phyloP scores from a whole-genome alignment of 2,888 invertebrate species.

The Antitype chi region DNA sequence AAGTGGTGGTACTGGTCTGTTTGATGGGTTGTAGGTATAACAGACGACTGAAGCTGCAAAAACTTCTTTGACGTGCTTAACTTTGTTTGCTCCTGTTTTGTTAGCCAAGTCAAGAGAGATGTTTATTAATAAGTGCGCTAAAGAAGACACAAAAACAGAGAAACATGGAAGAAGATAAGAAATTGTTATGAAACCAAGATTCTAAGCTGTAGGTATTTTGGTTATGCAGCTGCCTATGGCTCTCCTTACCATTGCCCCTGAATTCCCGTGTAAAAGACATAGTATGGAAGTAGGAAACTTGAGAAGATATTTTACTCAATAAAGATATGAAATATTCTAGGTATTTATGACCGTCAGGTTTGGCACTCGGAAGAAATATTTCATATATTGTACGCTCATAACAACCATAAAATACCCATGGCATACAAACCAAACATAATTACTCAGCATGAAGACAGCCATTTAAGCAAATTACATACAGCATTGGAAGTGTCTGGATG shows the following conservation, averaged over 20 bases:
- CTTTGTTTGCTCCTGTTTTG: not conserved
- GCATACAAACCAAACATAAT: constrained; percentile 24
- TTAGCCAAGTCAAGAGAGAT: not conserved
- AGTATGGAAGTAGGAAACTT: not conserved
- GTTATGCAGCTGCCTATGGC: not conserved
- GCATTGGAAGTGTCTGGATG: constrained; percentile 47
- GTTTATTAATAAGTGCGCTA: not conserved
- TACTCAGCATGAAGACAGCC: constrained; percentile 14
- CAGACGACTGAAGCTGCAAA: not conserved
- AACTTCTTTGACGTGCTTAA: not conserved
- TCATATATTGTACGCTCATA: not conserved
- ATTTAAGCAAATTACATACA: constrained; percentile 57
- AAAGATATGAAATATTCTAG: not conserved
- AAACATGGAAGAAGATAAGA: not conserved
- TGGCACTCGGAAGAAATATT: not conserved
- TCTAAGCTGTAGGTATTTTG: not conserved
- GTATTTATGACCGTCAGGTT: too few relatives aligned
- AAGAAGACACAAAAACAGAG: too few relatives aligned
- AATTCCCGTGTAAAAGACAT: not conserved
- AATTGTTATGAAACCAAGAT: not conserved
- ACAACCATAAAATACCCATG: constrained; percentile 15
- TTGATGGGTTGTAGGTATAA: not conserved
- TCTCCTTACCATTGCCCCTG: not conserved
- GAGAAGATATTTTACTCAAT: not conserved
- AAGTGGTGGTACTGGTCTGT: not conserved